These are phyloP conservation scores for Campoplex nolae DNA, from an alignment of 2,888 invertebrate genomes.

Conservation along the genomic window DNA sequence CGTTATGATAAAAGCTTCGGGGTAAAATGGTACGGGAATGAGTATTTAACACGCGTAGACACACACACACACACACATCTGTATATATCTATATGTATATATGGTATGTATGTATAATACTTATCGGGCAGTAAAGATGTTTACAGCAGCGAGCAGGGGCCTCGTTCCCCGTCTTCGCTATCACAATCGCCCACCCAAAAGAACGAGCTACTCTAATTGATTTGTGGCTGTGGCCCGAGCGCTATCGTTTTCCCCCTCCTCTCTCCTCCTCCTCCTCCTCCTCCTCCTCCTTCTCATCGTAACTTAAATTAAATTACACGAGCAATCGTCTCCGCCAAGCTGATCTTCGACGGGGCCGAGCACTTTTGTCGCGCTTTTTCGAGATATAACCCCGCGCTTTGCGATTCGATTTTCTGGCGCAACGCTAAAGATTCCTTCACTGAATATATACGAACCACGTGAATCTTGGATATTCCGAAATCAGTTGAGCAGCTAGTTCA, in stretches of 20 bases:
- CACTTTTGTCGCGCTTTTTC: conserved; percentile 25
- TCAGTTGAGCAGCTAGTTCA: not conserved
- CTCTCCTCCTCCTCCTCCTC: conserved; percentile 62
- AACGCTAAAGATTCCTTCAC: not conserved
- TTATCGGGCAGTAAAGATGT: conserved; percentile 83
- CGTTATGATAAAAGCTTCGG: conserved; percentile 74
- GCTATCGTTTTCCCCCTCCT: conserved; percentile 74
- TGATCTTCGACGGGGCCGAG: conserved; percentile 56
- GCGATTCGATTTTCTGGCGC: conserved; percentile 58
- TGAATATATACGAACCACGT: not conserved
- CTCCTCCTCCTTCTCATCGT: conserved; percentile 71
- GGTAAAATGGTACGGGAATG: conserved; percentile 57
- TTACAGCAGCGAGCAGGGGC: conserved; percentile 80
- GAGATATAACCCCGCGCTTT: not conserved
- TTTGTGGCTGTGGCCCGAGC: conserved; percentile 81
- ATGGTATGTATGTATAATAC: conserved; percentile 68
- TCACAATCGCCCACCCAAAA: conserved; percentile 79
- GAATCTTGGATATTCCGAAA: not conserved
- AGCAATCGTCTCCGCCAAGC: conserved; percentile 75
- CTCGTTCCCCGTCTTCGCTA: conserved; percentile 77
- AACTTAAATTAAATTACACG: conserved; percentile 83
- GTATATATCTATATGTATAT: conserved; percentile 83
- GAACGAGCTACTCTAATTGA: conserved; percentile 81
- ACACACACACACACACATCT: conserved; percentile 77
- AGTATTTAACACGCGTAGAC: conserved; percentile 76